Conservation (phyloP, 2,113 vertebrate species). For the Rhizomys pruinosus region DNA sequence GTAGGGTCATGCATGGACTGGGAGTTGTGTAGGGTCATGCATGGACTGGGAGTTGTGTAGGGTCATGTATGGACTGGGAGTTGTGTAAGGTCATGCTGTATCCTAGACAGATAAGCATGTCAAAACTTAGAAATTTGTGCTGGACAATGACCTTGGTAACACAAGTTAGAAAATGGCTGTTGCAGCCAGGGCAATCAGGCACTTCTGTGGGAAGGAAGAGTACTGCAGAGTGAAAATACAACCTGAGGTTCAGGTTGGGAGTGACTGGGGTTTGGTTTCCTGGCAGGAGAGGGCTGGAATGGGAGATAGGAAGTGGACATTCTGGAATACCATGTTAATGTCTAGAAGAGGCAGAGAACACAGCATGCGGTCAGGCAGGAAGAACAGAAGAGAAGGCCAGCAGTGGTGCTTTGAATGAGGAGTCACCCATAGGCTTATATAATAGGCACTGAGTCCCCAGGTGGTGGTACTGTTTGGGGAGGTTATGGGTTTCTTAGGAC, state of each 20-base stretch:
- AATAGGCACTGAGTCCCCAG: no score
- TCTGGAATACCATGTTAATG: not conserved
- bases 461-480: no score
- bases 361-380: no score
- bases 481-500: no score
- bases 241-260: not conserved
- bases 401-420: not conserved
- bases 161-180: not conserved
- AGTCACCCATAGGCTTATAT: no score
- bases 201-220: not conserved
- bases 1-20: accelerated
- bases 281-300: no score
- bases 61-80: no score
- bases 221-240: not conserved
- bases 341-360: not conserved
- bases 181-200: not conserved
- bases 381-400: not conserved
- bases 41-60: no score
- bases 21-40: not conserved
- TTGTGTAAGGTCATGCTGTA: not conserved
- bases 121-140: not conserved
- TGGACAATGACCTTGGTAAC: not conserved
- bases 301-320: not conserved
- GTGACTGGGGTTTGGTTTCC: not conserved
- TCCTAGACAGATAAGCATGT: not conserved